Base-by-base conservation (phyloP, 1,140 invertebrate species). In the Macrotrachela quadricornifera region DNA sequence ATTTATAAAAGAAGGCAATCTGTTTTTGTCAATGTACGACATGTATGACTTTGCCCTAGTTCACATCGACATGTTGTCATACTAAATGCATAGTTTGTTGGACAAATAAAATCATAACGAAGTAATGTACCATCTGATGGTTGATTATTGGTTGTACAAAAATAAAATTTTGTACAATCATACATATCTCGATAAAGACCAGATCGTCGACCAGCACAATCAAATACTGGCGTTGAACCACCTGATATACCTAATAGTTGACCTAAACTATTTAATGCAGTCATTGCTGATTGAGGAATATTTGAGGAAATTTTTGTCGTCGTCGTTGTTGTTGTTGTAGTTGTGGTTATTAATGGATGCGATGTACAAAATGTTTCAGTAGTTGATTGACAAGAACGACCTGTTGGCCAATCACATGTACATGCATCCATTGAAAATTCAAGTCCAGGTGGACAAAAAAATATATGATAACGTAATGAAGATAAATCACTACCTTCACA, bases 161-260 rank as follows among this genome's bases (percentile, higher is more conserved):
- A 53, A 21, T 53, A 53, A 48, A 53, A 53, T 40, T 41, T 53
- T 3, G 51, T 47, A 48, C 51, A 53, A 36, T 47, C 45, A 15
- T 47, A 37, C 12, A 44, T 44, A 48, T 53, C 51, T 8, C 41
- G 44, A 53, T 53, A 48, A 36, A 41, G 42, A 15, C 51, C 51
- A 38, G 41, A 38, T 46, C 46, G 38, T 16, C 40, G 46, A 13
- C 46, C 46, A 12, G 39, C 13, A 16, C 51, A 53, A 18, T n/a
- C 44, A 51, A 51, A 51, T 51, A 41, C 21, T 4, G 21, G 21
- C 21, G 21, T 4, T 4, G 21, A 4, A 30, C 8, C 8, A 30
- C 21, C 21, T 30, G 21, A 4, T 30, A 8, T 30, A 30, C 21
- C 21, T 30, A 30, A 30, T 30, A 30, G 8, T 4, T 30, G 21